phyloP scores from a whole-genome alignment of 2,888 invertebrate species.

The Cylloceria caligata region DNA sequence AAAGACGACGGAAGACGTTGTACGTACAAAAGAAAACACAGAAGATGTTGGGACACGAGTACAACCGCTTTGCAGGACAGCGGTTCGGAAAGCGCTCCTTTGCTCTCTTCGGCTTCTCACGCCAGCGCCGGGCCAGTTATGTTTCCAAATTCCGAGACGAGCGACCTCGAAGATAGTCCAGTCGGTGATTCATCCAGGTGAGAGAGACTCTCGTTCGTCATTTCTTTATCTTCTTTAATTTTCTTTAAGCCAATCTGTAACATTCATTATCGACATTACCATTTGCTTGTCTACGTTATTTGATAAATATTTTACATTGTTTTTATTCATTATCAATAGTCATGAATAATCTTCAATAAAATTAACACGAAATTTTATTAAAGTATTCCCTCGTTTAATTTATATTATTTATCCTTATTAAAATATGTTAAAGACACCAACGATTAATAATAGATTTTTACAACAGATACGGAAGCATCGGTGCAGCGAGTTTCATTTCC shows the following conservation, averaged over 20 bases:
- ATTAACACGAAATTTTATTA: too few relatives aligned
- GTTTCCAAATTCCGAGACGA: constrained; percentile 81
- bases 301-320: too few relatives aligned
- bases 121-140: constrained; percentile 75
- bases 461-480: constrained; percentile 75
- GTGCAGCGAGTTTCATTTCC: constrained; percentile 71
- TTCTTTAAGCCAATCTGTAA: neutral
- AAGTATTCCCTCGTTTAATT: neutral
- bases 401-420: neutral
- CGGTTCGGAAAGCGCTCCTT: constrained; percentile 80
- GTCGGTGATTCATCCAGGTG: constrained; percentile 72
- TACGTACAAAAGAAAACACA: constrained; percentile 65
- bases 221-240: constrained; percentile 14
- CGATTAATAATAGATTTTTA: neutral
- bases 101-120: constrained; percentile 80
- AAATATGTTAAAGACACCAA: neutral
- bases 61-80: constrained; percentile 74
- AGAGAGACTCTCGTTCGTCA: neutral
- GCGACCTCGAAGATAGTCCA: constrained; percentile 76
- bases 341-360: too few relatives aligned
- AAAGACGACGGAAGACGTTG: constrained; percentile 52
- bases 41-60: constrained; percentile 70
- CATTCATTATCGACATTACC: too few relatives aligned
- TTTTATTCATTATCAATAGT: too few relatives aligned
- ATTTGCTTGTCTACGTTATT: too few relatives aligned